Conservation (phyloP, 2,113 vertebrate genomes). For the Podarcis cretensis region DNA sequence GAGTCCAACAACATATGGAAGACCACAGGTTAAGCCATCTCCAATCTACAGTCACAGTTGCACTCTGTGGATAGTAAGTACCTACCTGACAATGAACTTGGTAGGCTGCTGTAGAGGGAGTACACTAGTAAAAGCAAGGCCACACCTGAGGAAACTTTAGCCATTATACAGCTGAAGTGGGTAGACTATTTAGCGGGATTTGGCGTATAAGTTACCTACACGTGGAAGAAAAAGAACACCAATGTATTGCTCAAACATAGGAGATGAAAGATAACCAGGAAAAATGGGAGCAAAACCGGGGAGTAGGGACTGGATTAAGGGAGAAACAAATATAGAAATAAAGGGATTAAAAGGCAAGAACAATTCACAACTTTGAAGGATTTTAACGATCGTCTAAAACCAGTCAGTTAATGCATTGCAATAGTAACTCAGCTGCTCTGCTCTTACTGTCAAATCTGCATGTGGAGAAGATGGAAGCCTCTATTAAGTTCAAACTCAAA, state of each 20-base stretch:
- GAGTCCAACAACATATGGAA: too few relatives aligned
- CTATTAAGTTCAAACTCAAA: background rate
- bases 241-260: background rate
- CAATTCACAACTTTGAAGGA: background rate
- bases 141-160: background rate
- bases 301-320: background rate
- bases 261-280: background rate
- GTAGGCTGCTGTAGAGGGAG: conserved; percentile 25
- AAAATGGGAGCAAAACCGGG: background rate
- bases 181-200: background rate
- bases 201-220: background rate
- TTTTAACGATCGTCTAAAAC: background rate
- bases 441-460: fast-evolving
- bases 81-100: conserved; percentile 17
- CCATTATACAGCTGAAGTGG: conserved; percentile 17
- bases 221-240: conserved; percentile 11
- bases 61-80: background rate
- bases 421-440: background rate
- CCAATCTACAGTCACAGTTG: background rate
- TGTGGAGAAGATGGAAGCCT: background rate
- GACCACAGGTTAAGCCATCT: background rate
- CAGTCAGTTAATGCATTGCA: background rate
- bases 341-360: background rate
- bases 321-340: background rate
- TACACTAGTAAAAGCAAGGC: conserved; percentile 38